phyloP scores from a whole-genome alignment of 2,888 invertebrate genomes.

The Crocallis elinguaria region DNA sequence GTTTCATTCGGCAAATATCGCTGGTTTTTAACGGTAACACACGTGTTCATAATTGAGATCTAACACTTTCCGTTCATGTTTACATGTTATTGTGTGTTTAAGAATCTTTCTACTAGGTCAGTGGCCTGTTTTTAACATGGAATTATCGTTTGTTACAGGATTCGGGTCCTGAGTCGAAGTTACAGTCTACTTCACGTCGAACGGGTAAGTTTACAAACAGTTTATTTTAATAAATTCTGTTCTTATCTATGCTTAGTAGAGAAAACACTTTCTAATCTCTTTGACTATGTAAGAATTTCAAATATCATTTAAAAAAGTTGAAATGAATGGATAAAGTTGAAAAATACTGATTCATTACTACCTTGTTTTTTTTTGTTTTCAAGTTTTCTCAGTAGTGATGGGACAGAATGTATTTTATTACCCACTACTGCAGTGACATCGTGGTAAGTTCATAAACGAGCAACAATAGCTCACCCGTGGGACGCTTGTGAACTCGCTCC shows the following conservation, averaged over 20 bases:
- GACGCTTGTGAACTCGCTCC: conserved; percentile 67
- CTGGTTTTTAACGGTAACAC: conserved; percentile 25
- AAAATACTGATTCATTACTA: not conserved
- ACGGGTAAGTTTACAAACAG: conserved; percentile 42
- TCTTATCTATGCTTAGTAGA: not conserved
- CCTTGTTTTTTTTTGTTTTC: not conserved
- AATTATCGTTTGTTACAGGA: conserved; percentile 53
- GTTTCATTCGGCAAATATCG: conserved; percentile 30
- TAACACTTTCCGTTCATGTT: conserved; percentile 32
- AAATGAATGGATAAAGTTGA: not conserved
- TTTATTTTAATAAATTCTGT: not conserved
- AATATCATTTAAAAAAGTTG: too few relatives aligned
- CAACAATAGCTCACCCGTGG: conserved; percentile 61
- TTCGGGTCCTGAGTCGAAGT: conserved; percentile 45
- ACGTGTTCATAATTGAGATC: conserved; percentile 22
- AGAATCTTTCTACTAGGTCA: conserved; percentile 4
- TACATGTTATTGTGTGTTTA: conserved; percentile 3
- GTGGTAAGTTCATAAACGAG: conserved; percentile 47
- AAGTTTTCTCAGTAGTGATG: conserved; percentile 33
- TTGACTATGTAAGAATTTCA: not conserved
- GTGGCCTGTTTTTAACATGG: conserved; percentile 12
- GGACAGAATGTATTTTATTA: conserved; percentile 37
- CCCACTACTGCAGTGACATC: conserved; percentile 7
- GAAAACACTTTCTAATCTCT: not conserved
- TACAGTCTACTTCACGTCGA: conserved; percentile 35